Evolutionary conservation across 2,888 invertebrate genomes (phyloP).

Genomic region (Volucella bombylans): DNA sequence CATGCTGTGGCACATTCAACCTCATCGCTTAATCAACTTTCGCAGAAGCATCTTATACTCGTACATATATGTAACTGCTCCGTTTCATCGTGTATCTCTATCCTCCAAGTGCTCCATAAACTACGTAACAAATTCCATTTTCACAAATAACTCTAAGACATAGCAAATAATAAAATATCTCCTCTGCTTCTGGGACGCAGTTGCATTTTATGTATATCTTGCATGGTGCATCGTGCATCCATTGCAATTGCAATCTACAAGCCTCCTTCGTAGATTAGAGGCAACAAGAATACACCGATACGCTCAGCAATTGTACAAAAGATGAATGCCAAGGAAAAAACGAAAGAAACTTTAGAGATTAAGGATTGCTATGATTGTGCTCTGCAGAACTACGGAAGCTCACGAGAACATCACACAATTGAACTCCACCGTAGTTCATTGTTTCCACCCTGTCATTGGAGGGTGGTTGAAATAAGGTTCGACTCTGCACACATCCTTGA

Average conservation of each 20-base stretch:
- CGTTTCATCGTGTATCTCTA: conserved; percentile 25
- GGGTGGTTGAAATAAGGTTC: conserved; percentile 5
- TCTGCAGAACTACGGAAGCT: conserved; percentile 7
- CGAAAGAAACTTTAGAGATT: conserved; percentile 47
- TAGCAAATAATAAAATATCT: conserved; percentile 62
- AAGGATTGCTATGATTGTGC: conserved; percentile 57
- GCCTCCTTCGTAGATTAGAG: conserved; percentile 47
- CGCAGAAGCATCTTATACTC: background rate
- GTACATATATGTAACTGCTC: background rate
- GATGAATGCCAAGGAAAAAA: conserved; percentile 40
- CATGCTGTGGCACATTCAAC: conserved; percentile 17
- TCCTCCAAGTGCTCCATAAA: conserved; percentile 28
- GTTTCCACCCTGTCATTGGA: conserved; percentile 31
- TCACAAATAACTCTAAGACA: conserved; percentile 30
- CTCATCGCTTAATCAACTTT: conserved; percentile 51
- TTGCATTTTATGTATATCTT: conserved; percentile 15
- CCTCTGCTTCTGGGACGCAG: conserved; percentile 23
- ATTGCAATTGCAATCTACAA: conserved; percentile 5
- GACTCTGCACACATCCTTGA: background rate
- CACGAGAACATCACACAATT: conserved; percentile 47
- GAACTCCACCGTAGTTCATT: conserved; percentile 66
- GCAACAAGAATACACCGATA: conserved; percentile 59
- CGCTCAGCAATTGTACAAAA: conserved; percentile 42
- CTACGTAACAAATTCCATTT: conserved; percentile 44
- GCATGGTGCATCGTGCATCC: no score